phyloP scores from a whole-genome alignment of 2,797 vertebrate species.

The Siniperca obscura region DNA sequence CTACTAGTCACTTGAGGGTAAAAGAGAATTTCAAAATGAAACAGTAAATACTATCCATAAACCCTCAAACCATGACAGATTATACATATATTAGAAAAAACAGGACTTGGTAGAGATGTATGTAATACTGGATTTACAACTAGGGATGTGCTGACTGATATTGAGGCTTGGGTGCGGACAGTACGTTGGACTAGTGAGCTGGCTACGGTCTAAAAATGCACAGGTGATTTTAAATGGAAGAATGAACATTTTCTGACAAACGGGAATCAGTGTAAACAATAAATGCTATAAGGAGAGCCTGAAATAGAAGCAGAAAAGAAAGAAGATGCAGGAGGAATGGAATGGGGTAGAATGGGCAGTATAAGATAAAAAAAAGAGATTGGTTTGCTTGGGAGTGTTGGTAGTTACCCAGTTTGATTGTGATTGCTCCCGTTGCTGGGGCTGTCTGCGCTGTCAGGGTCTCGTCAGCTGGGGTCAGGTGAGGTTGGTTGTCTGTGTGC shows the following conservation, averaged over 20 bases:
- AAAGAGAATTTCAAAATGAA: too few relatives aligned
- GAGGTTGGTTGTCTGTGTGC: slow-evolving; percentile 48
- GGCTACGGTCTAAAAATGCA: background rate
- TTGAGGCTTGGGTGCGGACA: background rate
- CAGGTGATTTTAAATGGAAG: background rate
- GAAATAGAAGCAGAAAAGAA: background rate
- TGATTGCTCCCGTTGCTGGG: slow-evolving; percentile 54
- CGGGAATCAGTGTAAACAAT: background rate
- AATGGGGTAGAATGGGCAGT: background rate
- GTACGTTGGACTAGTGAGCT: background rate
- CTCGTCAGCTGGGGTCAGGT: slow-evolving; percentile 70
- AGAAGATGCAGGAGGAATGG: background rate
- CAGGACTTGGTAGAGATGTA: background rate
- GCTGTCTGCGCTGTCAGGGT: slow-evolving; percentile 63
- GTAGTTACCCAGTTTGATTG: slow-evolving; percentile 49
- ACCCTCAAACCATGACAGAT: background rate
- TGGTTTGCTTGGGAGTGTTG: slow-evolving; percentile 37
- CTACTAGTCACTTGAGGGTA: too few relatives aligned
- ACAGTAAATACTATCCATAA: too few relatives aligned
- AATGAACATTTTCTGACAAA: background rate
- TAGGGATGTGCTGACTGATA: background rate
- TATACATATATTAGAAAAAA: background rate
- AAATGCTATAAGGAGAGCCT: background rate
- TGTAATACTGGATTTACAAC: background rate
- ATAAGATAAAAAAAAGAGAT: slow-evolving; percentile 9